These are phyloP conservation scores for Lordiphosa andalusiaca DNA, from an alignment of 2,888 invertebrate species.

Conservation along the genomic window DNA sequence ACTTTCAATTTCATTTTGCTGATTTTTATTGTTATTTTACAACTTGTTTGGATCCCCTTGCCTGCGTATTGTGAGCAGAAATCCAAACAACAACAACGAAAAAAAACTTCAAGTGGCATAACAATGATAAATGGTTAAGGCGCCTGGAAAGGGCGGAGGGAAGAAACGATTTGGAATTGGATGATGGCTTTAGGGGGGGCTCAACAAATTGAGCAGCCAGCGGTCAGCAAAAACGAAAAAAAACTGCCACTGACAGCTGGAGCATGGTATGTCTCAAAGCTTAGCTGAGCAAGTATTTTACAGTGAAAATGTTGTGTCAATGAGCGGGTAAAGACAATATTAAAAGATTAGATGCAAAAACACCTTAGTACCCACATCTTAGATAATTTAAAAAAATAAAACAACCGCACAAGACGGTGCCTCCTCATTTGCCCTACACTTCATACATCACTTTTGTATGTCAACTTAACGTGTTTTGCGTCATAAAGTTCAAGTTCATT, in stretches of 20 bases:
- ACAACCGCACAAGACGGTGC: neutral
- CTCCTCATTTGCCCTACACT: constrained; percentile 34
- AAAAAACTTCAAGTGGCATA: constrained; percentile 24
- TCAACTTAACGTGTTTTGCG: constrained; percentile 70
- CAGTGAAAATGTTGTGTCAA: too few species aligned
- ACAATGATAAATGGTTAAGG: constrained; percentile 34
- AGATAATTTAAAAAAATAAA: too few species aligned
- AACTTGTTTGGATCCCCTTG: constrained; percentile 51
- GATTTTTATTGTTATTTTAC: constrained; percentile 68
- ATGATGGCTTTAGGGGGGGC: constrained; percentile 14
- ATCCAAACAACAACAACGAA: constrained; percentile 9
- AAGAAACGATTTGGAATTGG: constrained; percentile 21
- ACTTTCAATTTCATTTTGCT: constrained; percentile 67
- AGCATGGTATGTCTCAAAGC: neutral
- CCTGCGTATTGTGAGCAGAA: constrained; percentile 24
- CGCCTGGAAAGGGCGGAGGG: neutral
- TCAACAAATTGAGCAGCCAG: constrained; percentile 12
- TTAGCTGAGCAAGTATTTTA: neutral
- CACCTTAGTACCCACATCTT: too few species aligned
- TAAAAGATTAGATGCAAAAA: too few species aligned
- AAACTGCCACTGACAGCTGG: constrained; percentile 13
- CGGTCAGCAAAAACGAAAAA: constrained; percentile 5
- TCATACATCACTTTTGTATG: constrained; percentile 37
- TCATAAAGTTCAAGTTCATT: constrained; percentile 73
- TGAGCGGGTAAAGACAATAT: too few species aligned